phyloP scores from a whole-genome alignment of 2,797 vertebrate genomes.

The Syncerus caffer region DNA sequence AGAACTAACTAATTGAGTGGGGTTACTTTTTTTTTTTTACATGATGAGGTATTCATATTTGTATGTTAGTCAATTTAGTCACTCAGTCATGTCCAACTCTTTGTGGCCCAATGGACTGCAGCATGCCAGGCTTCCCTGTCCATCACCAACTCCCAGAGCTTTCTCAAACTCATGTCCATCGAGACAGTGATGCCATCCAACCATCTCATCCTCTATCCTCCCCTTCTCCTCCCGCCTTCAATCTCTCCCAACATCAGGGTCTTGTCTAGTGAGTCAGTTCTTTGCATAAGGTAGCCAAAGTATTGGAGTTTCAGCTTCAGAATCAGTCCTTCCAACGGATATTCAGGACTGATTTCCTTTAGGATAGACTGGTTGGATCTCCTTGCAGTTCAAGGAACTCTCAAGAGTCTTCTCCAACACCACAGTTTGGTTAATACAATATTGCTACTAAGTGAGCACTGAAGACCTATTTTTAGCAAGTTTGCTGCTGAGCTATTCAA shows the following conservation, averaged over 20 bases:
- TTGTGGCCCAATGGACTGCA: background rate
- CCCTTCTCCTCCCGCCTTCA: background rate
- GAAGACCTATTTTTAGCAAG: background rate
- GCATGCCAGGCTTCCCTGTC: background rate
- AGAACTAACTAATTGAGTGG: background rate
- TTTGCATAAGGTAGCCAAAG: background rate
- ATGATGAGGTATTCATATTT: background rate
- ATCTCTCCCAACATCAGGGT: background rate
- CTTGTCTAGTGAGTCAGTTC: background rate
- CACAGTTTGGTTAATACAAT: background rate
- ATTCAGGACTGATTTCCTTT: background rate
- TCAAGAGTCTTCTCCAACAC: background rate
- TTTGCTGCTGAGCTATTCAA: background rate
- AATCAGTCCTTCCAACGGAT: accelerated
- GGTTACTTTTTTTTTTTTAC: background rate
- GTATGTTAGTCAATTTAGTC: background rate
- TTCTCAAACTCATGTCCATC: background rate
- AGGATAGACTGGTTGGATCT: background rate
- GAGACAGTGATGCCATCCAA: background rate
- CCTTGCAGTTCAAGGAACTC: background rate
- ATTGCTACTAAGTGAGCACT: background rate
- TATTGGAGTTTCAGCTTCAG: background rate
- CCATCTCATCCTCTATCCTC: background rate
- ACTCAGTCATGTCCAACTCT: accelerated
- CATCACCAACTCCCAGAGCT: background rate